Conservation (phyloP, 2,797 vertebrate species). For the Etheostoma perlongum region DNA sequence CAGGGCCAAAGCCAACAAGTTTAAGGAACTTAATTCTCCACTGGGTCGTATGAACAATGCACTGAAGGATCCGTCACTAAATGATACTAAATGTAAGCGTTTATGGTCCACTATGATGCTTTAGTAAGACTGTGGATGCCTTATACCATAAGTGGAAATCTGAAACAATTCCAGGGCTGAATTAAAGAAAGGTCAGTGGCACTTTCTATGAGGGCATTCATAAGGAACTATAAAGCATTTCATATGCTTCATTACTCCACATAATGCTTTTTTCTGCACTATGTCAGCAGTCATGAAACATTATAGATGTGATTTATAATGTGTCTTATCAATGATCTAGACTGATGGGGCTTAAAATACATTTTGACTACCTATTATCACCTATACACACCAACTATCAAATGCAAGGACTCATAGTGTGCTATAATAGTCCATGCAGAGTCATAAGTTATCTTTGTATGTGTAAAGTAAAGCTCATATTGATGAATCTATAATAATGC, state of each 20-base stretch:
- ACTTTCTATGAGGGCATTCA: too few species aligned
- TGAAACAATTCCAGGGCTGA: neutral
- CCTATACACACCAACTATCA: neutral
- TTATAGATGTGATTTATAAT: too few species aligned
- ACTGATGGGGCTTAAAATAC: neutral
- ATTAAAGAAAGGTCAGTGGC: neutral
- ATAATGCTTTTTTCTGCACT: too few species aligned
- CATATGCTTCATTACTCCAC: too few species aligned
- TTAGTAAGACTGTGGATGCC: neutral
- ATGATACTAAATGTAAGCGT: neutral
- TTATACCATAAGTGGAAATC: neutral
- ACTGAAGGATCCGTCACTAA: constrained; percentile 12
- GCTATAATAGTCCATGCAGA: too few species aligned
- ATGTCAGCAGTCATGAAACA: too few species aligned
- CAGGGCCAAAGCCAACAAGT: constrained; percentile 29
- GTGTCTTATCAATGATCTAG: neutral
- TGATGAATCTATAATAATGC: neutral
- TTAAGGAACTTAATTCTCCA: constrained; percentile 36
- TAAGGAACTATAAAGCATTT: too few species aligned
- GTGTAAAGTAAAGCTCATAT: too few species aligned
- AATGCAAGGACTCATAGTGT: too few species aligned
- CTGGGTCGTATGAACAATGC: constrained; percentile 36
- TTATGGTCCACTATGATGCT: neutral
- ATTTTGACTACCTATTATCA: too few species aligned
- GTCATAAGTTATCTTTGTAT: too few species aligned